Evolutionary conservation across 2,888 invertebrate genomes (phyloP).

Genomic region (Synanthedon andrenaeformis): DNA sequence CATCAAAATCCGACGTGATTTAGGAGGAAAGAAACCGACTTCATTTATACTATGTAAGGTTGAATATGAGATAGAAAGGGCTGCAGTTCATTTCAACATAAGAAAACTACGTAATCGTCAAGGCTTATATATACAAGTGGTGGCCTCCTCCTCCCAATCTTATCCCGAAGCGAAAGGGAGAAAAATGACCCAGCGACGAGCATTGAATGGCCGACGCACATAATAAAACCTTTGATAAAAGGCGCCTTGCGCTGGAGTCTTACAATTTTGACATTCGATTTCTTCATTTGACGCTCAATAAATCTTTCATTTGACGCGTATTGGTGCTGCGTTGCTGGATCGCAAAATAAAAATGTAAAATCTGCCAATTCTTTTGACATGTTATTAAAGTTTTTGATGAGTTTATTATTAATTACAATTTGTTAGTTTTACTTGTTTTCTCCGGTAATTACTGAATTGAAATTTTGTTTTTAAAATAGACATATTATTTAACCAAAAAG

Average conservation of each 20-base stretch:
- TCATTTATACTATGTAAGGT: no score
- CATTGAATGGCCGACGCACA: slow-evolving; percentile 31
- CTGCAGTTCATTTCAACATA: no score
- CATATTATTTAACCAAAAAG: no score
- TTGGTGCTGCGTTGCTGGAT: slow-evolving; percentile 15
- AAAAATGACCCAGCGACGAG: slow-evolving; percentile 45
- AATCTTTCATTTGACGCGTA: slow-evolving; percentile 23
- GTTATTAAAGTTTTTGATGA: slow-evolving; percentile 4
- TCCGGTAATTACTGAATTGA: no score
- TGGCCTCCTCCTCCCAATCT: slow-evolving; percentile 28
- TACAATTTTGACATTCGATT: slow-evolving; percentile 56
- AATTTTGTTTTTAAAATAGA: no score
- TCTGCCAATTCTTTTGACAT: slow-evolving; percentile 11
- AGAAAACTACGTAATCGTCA: slow-evolving; percentile 5
- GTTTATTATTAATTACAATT: not conserved
- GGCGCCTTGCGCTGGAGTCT: slow-evolving; percentile 27
- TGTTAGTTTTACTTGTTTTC: no score
- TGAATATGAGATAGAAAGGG: no score
- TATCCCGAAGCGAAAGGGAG: slow-evolving; percentile 37
- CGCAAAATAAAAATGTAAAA: slow-evolving; percentile 9
- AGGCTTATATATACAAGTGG: slow-evolving; percentile 36
- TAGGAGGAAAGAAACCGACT: no score
- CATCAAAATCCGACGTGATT: no score
- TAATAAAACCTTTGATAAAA: slow-evolving; percentile 38
- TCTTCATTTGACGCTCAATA: slow-evolving; percentile 45